phyloP scores from a whole-genome alignment of 2,113 vertebrate species.

The Grus americana region DNA sequence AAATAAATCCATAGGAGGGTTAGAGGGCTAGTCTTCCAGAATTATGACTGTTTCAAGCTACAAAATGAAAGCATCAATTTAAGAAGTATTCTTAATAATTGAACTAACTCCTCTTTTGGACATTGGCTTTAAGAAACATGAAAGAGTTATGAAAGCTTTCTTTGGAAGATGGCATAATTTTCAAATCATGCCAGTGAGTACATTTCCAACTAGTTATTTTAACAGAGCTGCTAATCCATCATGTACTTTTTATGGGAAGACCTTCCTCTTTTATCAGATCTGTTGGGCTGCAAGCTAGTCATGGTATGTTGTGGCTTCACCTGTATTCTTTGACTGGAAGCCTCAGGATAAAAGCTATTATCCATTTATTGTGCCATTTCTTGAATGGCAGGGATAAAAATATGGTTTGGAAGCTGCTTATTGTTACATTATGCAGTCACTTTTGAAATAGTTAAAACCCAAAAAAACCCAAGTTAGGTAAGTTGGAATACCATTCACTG shows the following conservation, averaged over 20 bases:
- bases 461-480: neutral
- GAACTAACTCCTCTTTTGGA: neutral
- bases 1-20: neutral
- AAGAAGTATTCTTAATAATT: neutral
- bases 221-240: neutral
- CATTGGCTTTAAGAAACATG: neutral
- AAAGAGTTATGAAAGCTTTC: neutral
- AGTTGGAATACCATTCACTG: conserved; percentile 8
- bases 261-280: neutral
- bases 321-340: neutral
- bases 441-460: conserved; percentile 6
- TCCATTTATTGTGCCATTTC: neutral
- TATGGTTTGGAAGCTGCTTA: neutral
- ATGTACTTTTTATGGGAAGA: neutral
- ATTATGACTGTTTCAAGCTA: neutral
- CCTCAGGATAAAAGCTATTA: neutral
- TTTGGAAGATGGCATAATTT: conserved; percentile 7
- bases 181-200: neutral
- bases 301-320: neutral
- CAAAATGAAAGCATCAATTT: neutral
- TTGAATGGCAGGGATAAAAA: neutral
- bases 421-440: neutral
- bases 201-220: neutral
- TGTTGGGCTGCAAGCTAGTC: neutral
- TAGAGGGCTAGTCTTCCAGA: neutral